Base-by-base conservation (phyloP, 2,797 vertebrate genomes). In the Catostomus latipinnis region DNA sequence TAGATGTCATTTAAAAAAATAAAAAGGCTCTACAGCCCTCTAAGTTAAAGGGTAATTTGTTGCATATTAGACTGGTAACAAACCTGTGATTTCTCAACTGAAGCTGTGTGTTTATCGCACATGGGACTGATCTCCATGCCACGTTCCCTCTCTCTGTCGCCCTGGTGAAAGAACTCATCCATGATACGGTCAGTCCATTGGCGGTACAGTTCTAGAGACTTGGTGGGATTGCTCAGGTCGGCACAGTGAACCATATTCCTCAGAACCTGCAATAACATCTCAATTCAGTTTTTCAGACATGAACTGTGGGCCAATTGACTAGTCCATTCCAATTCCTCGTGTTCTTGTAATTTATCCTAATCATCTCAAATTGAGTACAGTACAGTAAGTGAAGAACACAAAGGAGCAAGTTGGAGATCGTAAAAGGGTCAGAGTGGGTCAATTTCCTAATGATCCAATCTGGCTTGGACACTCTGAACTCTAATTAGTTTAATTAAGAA, bases 161-260 rank as follows among this genome's bases (percentile, higher is more conserved):
- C 98, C 88, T 99, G 98, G 87, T 98, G 97, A 93, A 99, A 99
- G 91, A 99, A 99, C 87, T 99, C 98, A 46, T 98, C 97, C 98
- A 99, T 99, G 90, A 99, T 99, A 80, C 98, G 93, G 86, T 99
- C 98, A 0, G 98, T 99, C 98, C 98, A 99, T 87, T 99, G 98
- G 5, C 97, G 94, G 86, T 99, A 99, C 67, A 99, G 88, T 91
- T 99, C 97, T 92, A 99, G 90, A 2, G 97, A 97, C 89, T 99
- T 99, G 1, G 98, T 99, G 89, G 98, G 98, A 82, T 99, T 99
- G 69, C 98, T 99, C 86, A 99, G 91, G 88, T 99, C 98, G 0
- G 98, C 98, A 78, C 98, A 99, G 84, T 99, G 98, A 76, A 99
- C 98, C 98, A 99, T 99, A 79, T 99, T 99, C 76, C 96, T 94